A percentile compares a stretch with the other conserved stretches of the same genome.
These are phyloP conservation scores for Lepisosteus oculatus DNA, from an alignment of 2,113 vertebrate genomes.

Conservation along the genomic window DNA sequence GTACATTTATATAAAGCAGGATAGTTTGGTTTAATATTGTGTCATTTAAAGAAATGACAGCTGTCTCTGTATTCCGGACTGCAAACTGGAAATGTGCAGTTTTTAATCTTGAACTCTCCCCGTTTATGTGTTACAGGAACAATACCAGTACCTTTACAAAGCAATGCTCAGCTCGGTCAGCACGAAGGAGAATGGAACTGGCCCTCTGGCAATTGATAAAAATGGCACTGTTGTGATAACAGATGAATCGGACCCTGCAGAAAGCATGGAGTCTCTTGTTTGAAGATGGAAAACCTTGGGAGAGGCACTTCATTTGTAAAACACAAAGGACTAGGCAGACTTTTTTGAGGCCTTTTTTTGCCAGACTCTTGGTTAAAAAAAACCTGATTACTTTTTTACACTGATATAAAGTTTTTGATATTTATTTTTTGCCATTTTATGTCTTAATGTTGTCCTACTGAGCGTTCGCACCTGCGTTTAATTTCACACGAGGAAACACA, in stretches of 20 bases:
- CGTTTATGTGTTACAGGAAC: conserved; percentile 72
- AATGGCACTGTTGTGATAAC: conserved; percentile 80
- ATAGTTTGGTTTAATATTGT: too few relatives aligned
- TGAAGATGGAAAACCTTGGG: conserved; percentile 66
- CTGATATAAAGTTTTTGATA: conserved; percentile 98
- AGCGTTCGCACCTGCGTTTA: conserved; percentile 88
- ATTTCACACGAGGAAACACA: conserved; percentile 80
- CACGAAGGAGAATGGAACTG: conserved; percentile 80
- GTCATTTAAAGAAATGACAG: too few relatives aligned
- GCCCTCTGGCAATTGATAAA: conserved; percentile 75
- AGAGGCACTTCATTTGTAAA: conserved; percentile 85
- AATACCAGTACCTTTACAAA: conserved; percentile 93
- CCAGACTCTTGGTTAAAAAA: conserved; percentile 98
- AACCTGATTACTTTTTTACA: conserved; percentile 99
- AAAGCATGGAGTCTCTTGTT: conserved; percentile 92
- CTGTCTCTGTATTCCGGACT: too few relatives aligned
- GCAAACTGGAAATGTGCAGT: too few relatives aligned
- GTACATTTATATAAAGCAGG: too few relatives aligned
- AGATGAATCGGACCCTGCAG: conserved; percentile 82
- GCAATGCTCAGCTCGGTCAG: conserved; percentile 89
- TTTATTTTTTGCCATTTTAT: conserved; percentile 99
- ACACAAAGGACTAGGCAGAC: conserved; percentile 85
- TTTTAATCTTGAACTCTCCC: background rate
- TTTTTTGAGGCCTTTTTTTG: conserved; percentile 98
- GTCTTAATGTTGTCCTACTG: conserved; percentile 98